Conservation (phyloP, 2,888 invertebrate genomes). For the Venusia cambrica region DNA sequence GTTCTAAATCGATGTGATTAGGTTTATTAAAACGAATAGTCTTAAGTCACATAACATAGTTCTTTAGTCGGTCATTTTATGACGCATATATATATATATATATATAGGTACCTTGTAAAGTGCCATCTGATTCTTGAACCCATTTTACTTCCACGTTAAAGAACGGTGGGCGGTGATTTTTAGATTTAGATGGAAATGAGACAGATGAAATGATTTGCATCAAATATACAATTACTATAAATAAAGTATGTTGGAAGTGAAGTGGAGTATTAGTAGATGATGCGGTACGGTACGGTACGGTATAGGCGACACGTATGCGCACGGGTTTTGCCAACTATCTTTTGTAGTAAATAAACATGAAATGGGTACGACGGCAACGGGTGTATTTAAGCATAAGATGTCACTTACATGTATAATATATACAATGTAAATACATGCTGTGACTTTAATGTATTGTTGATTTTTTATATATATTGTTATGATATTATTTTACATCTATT, state of each 20-base stretch:
- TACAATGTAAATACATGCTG: slow-evolving; percentile 59
- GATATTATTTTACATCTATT: slow-evolving; percentile 57
- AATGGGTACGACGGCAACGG: slow-evolving; percentile 61
- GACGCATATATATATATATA: slow-evolving; percentile 71
- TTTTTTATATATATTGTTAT: slow-evolving; percentile 49
- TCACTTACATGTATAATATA: slow-evolving; percentile 44
- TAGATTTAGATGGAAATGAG: slow-evolving; percentile 12
- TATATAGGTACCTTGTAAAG: slow-evolving; percentile 71
- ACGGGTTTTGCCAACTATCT: slow-evolving; percentile 54
- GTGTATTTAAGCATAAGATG: slow-evolving; percentile 46
- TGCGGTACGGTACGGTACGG: slow-evolving; percentile 26
- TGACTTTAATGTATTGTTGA: slow-evolving; percentile 66
- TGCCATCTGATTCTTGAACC: slow-evolving; percentile 70
- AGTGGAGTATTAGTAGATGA: slow-evolving; percentile 44
- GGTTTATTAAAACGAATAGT: slow-evolving; percentile 66
- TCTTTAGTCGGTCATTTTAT: slow-evolving; percentile 77
- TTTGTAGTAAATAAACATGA: slow-evolving; percentile 52
- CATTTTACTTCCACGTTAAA: slow-evolving; percentile 62
- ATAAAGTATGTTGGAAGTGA: slow-evolving; percentile 41
- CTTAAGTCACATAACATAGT: slow-evolving; percentile 73
- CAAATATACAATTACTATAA: slow-evolving; percentile 31
- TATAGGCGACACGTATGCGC: slow-evolving; percentile 37
- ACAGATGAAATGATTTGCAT: slow-evolving; percentile 18
- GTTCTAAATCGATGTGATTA: slow-evolving; percentile 81
- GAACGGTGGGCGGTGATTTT: slow-evolving; percentile 25